Evolutionary conservation across 1,140 invertebrate species (phyloP).

Genomic region (Rhizoglyphus robini): DNA sequence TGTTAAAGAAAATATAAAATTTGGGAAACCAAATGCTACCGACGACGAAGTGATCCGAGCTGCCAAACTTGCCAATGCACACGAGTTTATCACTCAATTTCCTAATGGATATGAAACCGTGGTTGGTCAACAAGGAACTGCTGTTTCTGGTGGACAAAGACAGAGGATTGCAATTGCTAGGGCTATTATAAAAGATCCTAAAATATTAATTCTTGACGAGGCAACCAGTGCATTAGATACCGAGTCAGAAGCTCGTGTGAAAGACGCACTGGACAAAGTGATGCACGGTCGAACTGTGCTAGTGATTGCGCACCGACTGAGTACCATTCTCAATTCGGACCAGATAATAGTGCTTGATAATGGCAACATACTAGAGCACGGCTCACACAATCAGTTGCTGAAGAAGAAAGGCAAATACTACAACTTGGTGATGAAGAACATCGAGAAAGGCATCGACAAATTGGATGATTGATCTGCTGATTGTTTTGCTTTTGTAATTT

Average conservation of each 20-base stretch:
- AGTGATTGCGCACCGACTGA: conserved; percentile 60
- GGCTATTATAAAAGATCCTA: conserved; percentile 67
- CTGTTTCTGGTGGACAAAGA: conserved; percentile 77
- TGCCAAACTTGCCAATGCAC: conserved; percentile 72
- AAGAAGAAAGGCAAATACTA: conserved; percentile 59
- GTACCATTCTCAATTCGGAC: conserved; percentile 56
- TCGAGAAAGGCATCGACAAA: not conserved
- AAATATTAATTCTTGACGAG: conserved; percentile 56
- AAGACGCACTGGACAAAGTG: conserved; percentile 54
- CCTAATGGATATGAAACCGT: conserved; percentile 70
- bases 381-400: conserved; percentile 64
- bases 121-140: conserved; percentile 74
- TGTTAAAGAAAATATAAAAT: conserved; percentile 85
- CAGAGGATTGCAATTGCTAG: conserved; percentile 79
- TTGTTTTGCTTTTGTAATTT: too few species aligned
- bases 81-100: conserved; percentile 72
- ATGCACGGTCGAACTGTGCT: conserved; percentile 64
- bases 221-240: conserved; percentile 42
- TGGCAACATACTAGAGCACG: conserved; percentile 59
- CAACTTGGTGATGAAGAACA: conserved; percentile 38
- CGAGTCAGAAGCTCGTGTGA: conserved; percentile 30
- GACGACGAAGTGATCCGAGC: conserved; percentile 53
- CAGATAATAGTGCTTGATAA: conserved; percentile 62
- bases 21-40: conserved; percentile 50
- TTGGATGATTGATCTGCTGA: too few species aligned